Conservation (phyloP, 2,113 vertebrate genomes). For the Hepsetus odoe region DNA sequence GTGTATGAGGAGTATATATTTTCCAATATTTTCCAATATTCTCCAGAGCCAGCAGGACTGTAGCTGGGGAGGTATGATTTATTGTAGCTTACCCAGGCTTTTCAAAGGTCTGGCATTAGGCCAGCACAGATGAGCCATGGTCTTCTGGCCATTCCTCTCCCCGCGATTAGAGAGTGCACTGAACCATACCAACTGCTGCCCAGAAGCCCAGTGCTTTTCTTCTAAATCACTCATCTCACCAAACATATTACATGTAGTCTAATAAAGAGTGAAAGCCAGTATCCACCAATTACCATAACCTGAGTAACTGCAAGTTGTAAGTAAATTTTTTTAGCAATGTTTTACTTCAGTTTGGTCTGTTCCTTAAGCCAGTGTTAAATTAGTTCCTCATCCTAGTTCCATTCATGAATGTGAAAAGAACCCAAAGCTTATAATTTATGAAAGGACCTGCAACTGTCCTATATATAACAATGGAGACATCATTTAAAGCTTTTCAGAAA, state of each 20-base stretch:
- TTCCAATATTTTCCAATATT: constrained; percentile 37
- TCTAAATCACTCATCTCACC: constrained; percentile 1
- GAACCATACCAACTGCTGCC: constrained; percentile 30
- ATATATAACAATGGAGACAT: too few species aligned
- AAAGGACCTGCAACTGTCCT: too few species aligned
- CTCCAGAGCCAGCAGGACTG: constrained; percentile 35
- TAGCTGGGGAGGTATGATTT: constrained; percentile 48
- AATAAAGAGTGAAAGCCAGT: neutral
- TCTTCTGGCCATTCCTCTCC: constrained; percentile 42
- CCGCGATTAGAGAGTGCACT: constrained; percentile 51
- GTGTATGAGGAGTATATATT: too few species aligned
- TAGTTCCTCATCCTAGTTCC: too few species aligned
- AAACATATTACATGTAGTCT: neutral
- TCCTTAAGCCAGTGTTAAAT: too few species aligned
- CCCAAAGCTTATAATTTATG: too few species aligned
- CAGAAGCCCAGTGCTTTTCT: neutral
- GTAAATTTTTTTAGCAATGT: neutral
- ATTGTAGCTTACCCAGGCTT: constrained; percentile 40
- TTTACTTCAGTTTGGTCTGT: neutral
- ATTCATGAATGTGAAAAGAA: too few species aligned
- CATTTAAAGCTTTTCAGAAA: too few species aligned
- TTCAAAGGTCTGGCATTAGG: constrained; percentile 54
- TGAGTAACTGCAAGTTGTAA: too few species aligned
- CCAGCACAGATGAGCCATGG: constrained; percentile 45
- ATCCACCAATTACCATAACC: neutral